Evolutionary conservation across 30 jellyfish, hydroid and myxozoan species (phyloP), one percentile per base, ranked within the genome.

Genomic region (Morbakka virulenta): DNA sequence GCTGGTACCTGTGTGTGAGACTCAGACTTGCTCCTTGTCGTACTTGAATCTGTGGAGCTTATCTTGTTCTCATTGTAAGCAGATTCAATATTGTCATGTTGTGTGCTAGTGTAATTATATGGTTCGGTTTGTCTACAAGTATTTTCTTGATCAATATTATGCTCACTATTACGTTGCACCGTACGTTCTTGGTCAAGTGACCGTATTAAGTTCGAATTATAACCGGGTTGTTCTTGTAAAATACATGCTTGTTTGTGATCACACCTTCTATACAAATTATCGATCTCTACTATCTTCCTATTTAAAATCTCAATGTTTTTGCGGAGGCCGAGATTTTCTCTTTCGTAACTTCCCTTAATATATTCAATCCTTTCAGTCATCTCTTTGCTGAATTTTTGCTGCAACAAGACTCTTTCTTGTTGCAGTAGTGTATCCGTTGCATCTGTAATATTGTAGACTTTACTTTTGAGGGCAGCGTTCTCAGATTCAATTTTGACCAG

Each of bases 311-410:
- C 53, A 24, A 89, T 75, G 47, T 82, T 85, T 9, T 50, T 69
- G 64, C 79, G 85, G 53, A 92, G 62, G 51, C 88, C 94, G 14
- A 67, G 82, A n/a, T 84, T 81, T 51, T 88, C 98, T 63, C 80
- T 87, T 64, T 92, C 96, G 95, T 92, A 85, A 51, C 66, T 84
- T 23, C 91, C 66, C 32, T 83, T 76, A 3, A 81, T 51, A 74
- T 72, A 62, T 23, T 92, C 97, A 35, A 92, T 36, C 35, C 98
- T 79, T 51, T 76, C 85, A 27, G 96, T 86, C 33, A 92, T 76
- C 50, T 92, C 98, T 63, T 75, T 80, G 23, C 88, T 95, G 64
- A 67, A 92, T 27, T 79, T 86, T 26, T 77, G 85, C 36, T 92
- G 96, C 0, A 92, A 69, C 13, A 32, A 63, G 14, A 63, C 86